These are phyloP conservation scores for Diadumene lineata DNA, from an alignment of 92 coral and sea anemone genomes.

Conservation along the genomic window DNA sequence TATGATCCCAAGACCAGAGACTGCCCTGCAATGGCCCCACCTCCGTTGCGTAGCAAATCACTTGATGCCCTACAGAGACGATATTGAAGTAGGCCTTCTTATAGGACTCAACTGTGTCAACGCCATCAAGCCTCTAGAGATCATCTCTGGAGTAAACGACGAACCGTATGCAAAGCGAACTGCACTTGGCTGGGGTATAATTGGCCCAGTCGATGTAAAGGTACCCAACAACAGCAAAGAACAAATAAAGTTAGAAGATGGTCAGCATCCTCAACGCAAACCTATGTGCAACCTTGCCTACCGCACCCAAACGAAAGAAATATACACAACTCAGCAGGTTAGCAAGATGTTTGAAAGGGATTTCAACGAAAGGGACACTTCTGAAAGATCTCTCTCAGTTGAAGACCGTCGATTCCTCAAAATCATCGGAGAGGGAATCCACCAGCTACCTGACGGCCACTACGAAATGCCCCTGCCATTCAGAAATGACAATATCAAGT, in stretches of 20 bases:
- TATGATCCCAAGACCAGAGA: constrained; percentile 55
- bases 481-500: not conserved
- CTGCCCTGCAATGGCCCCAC: constrained; percentile 50
- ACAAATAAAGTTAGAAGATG: no score
- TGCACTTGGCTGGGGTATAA: constrained; percentile 49
- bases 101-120: constrained; percentile 41
- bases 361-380: constrained; percentile 33
- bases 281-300: constrained; percentile 34
- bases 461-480: not conserved
- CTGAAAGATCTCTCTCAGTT: not conserved
- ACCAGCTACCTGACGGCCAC: not conserved
- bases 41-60: constrained; percentile 21
- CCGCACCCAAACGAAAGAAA: constrained; percentile 38
- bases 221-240: no score
- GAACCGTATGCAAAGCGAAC: constrained; percentile 54
- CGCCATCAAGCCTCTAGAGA: constrained; percentile 53
- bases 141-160: constrained; percentile 42
- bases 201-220: constrained; percentile 28
- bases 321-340: constrained; percentile 28
- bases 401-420: not conserved
- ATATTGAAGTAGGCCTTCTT: constrained; percentile 35
- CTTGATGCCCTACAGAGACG: constrained; percentile 22
- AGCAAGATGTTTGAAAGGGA: constrained; percentile 36
- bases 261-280: no score
- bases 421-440: not conserved